A percentile compares a stretch with the other conserved stretches of the same genome.
These are phyloP conservation scores for Phyto melanocephala DNA, from an alignment of 2,888 invertebrate species.

Conservation along the genomic window DNA sequence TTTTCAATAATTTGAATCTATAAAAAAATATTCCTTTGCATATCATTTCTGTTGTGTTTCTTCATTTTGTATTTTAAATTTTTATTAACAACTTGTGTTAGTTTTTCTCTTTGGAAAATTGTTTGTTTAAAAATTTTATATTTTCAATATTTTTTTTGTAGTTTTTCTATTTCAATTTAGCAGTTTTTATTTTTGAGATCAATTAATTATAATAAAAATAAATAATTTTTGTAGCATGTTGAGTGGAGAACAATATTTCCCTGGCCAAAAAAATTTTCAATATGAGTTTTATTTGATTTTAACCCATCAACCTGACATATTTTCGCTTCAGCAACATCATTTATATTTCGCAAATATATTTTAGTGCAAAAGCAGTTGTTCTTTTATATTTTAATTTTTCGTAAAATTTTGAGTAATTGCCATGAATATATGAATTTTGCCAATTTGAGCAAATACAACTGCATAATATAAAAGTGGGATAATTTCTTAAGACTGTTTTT, in stretches of 20 bases:
- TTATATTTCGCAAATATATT: background rate
- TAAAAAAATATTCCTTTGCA: background rate
- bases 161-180: constrained; percentile 20
- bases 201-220: constrained; percentile 41
- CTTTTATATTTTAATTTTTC: background rate
- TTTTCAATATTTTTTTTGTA: background rate
- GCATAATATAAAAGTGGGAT: background rate
- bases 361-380: background rate
- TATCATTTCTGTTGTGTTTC: background rate
- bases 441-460: background rate
- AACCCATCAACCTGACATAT: constrained; percentile 20
- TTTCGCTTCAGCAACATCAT: constrained; percentile 13
- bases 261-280: constrained; percentile 11
- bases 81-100: constrained; percentile 39
- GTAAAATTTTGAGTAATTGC: constrained; percentile 15
- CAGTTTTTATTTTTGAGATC: constrained; percentile 19
- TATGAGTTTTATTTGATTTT: constrained; percentile 13
- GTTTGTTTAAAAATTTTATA: constrained; percentile 1
- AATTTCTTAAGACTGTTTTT: no score
- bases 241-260: constrained; percentile 11
- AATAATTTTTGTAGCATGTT: constrained; percentile 1
- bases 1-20: constrained; percentile 9
- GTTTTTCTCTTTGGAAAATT: constrained; percentile 26
- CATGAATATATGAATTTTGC: constrained; percentile 7
- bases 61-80: constrained; percentile 7